phyloP scores from a whole-genome alignment of 2,888 invertebrate species.

The Elysia crispata region DNA sequence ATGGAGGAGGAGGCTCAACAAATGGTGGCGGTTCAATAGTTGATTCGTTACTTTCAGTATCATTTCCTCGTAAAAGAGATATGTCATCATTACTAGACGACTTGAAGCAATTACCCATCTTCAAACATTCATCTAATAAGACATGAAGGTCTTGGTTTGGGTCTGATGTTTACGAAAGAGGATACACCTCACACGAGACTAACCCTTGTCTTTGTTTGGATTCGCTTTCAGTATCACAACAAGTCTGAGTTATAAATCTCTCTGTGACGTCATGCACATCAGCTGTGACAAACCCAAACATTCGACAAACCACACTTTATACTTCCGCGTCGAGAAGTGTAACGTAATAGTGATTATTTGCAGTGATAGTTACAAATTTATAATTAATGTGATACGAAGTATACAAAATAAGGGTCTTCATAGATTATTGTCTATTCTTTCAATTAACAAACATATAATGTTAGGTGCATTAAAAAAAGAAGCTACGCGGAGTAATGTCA shows the following conservation, averaged over 20 bases:
- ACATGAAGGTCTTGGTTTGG: too few relatives aligned
- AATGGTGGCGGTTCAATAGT: conserved; percentile 63
- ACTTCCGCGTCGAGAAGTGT: too few relatives aligned
- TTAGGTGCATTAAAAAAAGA: too few relatives aligned
- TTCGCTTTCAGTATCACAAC: conserved; percentile 25
- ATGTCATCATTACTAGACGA: conserved; percentile 78
- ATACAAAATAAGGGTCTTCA: too few relatives aligned
- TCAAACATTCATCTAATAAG: not conserved
- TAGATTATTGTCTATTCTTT: too few relatives aligned
- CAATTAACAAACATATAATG: too few relatives aligned
- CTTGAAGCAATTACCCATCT: conserved; percentile 79
- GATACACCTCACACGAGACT: not conserved
- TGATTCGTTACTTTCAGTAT: conserved; percentile 61
- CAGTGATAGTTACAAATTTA: too few relatives aligned
- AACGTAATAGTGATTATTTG: too few relatives aligned
- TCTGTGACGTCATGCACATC: conserved; percentile 44
- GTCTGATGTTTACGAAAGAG: too few relatives aligned
- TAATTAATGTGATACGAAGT: too few relatives aligned
- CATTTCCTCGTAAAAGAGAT: conserved; percentile 76
- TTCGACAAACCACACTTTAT: conserved; percentile 37
- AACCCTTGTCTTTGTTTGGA: conserved; percentile 6
- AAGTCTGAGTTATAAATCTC: conserved; percentile 30
- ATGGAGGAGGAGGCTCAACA: conserved; percentile 77
- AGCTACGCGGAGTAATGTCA: too few relatives aligned
- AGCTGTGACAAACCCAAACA: conserved; percentile 57